phyloP scores from a whole-genome alignment of 2,888 invertebrate species.

The Lordiphosa andalusiaca region DNA sequence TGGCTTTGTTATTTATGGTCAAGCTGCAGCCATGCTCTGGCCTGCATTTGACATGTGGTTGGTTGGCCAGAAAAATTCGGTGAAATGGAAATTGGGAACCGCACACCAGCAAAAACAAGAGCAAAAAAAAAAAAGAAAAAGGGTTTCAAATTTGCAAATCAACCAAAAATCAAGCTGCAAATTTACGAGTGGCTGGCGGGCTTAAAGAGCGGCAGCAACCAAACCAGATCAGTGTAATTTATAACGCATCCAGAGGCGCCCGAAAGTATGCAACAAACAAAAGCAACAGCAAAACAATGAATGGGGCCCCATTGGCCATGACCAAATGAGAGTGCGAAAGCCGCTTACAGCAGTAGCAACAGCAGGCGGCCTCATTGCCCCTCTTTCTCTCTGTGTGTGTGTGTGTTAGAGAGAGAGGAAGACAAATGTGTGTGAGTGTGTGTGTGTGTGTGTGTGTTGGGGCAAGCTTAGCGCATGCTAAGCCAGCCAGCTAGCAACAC shows the following conservation, averaged over 20 bases:
- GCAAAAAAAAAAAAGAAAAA: conserved; percentile 11
- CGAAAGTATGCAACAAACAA: conserved; percentile 31
- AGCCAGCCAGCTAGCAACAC: conserved; percentile 65
- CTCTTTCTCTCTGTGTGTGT: too few relatives aligned
- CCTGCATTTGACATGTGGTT: conserved; percentile 72
- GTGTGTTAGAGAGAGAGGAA: conserved; percentile 34
- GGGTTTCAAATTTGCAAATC: conserved; percentile 49
- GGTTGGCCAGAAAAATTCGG: conserved; percentile 17
- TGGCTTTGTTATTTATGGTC: conserved; percentile 72
- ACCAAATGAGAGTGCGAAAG: conserved; percentile 43
- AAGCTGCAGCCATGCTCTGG: conserved; percentile 33
- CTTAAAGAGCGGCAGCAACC: conserved; percentile 26
- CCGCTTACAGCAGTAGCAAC: conserved; percentile 62
- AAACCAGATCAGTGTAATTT: conserved; percentile 63
- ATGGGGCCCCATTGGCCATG: conserved; percentile 22
- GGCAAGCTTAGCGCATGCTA: conserved; percentile 69
- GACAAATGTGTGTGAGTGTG: conserved; percentile 57
- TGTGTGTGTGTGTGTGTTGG: conserved; percentile 18
- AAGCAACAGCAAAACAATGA: conserved; percentile 20
- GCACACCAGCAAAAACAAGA: conserved; percentile 18
- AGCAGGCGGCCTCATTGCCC: conserved; percentile 26
- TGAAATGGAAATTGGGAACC: conserved; percentile 24
- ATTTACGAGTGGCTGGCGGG: conserved; percentile 44
- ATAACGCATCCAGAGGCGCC: conserved; percentile 32
- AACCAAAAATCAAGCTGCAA: conserved; percentile 55